A percentile compares a stretch with the other conserved stretches of the same genome.
phyloP scores from a whole-genome alignment of 1,140 invertebrate genomes.

The Drosophila nigrodunni region DNA sequence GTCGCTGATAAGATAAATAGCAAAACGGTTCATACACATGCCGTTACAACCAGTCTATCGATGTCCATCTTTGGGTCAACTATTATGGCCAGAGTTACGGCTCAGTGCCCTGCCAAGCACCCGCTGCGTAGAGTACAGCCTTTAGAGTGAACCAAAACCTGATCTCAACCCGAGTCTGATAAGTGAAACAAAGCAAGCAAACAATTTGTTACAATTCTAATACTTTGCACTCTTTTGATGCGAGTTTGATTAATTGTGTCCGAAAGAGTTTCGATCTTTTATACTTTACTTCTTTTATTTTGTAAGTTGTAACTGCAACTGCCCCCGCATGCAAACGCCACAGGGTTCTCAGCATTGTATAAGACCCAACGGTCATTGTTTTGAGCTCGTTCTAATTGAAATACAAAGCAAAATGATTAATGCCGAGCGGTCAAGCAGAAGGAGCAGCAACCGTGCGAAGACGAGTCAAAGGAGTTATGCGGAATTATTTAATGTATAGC shows the following conservation, averaged over 20 bases:
- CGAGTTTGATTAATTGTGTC: constrained; percentile 60
- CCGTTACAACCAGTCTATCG: constrained; percentile 3
- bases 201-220: constrained; percentile 63
- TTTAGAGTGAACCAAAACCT: background rate
- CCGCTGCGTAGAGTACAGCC: constrained; percentile 21
- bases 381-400: constrained; percentile 54
- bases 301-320: constrained; percentile 15
- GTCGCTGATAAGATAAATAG: constrained; percentile 74
- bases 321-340: constrained; percentile 19
- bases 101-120: constrained; percentile 34
- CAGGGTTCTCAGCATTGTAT: constrained; percentile 20
- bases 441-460: too few species aligned
- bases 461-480: constrained; percentile 23
- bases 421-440: constrained; percentile 16
- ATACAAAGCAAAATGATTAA: constrained; percentile 58
- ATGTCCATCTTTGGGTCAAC: constrained; percentile 30
- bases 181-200: background rate
- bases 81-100: constrained; percentile 4
- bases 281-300: background rate
- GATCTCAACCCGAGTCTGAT: background rate
- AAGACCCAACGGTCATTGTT: constrained; percentile 24
- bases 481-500: constrained; percentile 26
- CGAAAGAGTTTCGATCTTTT: constrained; percentile 58
- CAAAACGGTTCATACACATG: constrained; percentile 61
- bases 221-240: constrained; percentile 44